phyloP scores from a whole-genome alignment of 2,113 vertebrate species.

The Cephalopterus ornatus region DNA sequence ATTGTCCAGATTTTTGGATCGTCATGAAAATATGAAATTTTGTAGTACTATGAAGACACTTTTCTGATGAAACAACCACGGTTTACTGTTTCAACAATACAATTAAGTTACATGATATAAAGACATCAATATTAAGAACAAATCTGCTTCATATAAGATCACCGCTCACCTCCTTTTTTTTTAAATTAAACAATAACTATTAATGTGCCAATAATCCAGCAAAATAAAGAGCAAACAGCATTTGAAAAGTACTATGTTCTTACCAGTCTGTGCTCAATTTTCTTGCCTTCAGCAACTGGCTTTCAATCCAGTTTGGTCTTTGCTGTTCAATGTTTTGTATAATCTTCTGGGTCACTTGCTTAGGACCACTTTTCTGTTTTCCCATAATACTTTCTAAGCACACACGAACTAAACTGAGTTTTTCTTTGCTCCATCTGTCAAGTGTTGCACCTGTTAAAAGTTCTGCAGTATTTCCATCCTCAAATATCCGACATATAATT shows the following conservation, averaged over 20 bases:
- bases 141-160: not conserved
- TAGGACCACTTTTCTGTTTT: conserved; percentile 79
- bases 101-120: not conserved
- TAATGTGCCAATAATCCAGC: not conserved
- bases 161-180: not conserved
- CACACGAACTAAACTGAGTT: conserved; percentile 81
- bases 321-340: conserved; percentile 85
- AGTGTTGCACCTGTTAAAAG: conserved; percentile 81
- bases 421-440: conserved; percentile 84
- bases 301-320: conserved; percentile 87
- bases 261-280: conserved; percentile 86
- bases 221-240: not conserved
- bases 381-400: conserved; percentile 86
- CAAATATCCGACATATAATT: conserved; percentile 86
- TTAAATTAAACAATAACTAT: not conserved
- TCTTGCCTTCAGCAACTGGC: conserved; percentile 86
- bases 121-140: not conserved
- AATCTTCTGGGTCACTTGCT: conserved; percentile 84
- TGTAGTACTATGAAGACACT: not conserved
- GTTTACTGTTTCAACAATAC: conserved; percentile 27
- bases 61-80: not conserved
- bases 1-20: not conserved
- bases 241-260: conserved; percentile 26
- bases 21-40: conserved; percentile 40
- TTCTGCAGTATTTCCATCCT: conserved; percentile 83